Evolutionary conservation across 2,888 invertebrate genomes (phyloP).

Genomic region (Mesorhabditis belari): DNA sequence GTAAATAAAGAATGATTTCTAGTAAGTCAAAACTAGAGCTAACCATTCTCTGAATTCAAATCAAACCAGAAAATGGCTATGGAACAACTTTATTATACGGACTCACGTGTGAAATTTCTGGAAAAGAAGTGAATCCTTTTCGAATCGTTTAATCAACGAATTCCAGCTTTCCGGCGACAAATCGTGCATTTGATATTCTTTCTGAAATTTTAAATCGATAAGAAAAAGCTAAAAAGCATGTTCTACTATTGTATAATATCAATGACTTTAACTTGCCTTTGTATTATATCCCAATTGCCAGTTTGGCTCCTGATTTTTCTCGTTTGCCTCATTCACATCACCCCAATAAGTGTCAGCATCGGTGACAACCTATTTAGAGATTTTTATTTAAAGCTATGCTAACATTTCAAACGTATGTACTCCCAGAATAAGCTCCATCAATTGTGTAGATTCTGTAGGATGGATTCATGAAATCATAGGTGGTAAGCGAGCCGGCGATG

Average conservation of each 20-base stretch:
- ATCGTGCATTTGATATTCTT: constrained; percentile 35
- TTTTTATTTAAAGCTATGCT: not conserved
- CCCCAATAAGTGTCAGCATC: constrained; percentile 37
- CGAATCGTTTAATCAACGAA: constrained; percentile 27
- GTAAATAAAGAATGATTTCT: too few relatives aligned
- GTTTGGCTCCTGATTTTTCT: constrained; percentile 26
- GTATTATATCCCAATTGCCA: constrained; percentile 28
- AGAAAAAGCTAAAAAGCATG: too few relatives aligned
- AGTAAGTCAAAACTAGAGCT: too few relatives aligned
- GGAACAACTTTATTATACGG: too few relatives aligned
- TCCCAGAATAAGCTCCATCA: constrained; percentile 68
- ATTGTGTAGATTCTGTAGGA: constrained; percentile 88
- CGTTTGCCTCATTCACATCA: constrained; percentile 34
- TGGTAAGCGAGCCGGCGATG: constrained; percentile 74
- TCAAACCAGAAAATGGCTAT: too few relatives aligned
- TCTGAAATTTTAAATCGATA: constrained; percentile 6
- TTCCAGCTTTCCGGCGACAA: constrained; percentile 39
- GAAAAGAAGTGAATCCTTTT: constrained; percentile 26
- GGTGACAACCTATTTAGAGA: constrained; percentile 28
- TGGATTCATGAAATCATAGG: constrained; percentile 72
- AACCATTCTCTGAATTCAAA: too few relatives aligned
- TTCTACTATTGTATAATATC: too few relatives aligned
- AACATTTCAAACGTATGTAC: constrained; percentile 51
- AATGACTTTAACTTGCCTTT: constrained; percentile 4
- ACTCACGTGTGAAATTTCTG: constrained; percentile 26